A percentile compares a stretch with the other conserved stretches of the same genome.
These are phyloP conservation scores for Gallinago jamesoni DNA, from an alignment of 2,113 vertebrate species.

Conservation along the genomic window DNA sequence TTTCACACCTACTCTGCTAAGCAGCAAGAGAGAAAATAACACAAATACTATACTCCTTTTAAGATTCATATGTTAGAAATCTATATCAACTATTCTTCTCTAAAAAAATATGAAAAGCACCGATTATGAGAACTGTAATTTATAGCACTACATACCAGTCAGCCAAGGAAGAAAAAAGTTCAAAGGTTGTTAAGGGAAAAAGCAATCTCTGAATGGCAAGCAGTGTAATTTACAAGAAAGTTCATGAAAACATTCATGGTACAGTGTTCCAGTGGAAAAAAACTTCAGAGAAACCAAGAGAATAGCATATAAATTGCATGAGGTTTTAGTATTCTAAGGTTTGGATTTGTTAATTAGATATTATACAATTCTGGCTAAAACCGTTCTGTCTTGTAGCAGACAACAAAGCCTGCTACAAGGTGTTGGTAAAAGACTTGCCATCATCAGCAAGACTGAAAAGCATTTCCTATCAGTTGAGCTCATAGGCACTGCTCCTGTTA, in stretches of 20 bases:
- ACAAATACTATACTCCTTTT: not conserved
- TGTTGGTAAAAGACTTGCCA: not conserved
- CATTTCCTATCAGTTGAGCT: not conserved
- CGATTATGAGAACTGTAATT: not conserved
- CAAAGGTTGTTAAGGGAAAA: conserved; percentile 4
- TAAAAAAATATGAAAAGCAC: conserved; percentile 1
- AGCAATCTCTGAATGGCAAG: not conserved
- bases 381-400: not conserved
- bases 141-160: not conserved
- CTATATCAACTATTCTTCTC: not conserved
- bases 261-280: not conserved
- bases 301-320: not conserved
- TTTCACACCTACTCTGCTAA: not conserved
- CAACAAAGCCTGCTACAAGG: not conserved
- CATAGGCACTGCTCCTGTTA: not conserved
- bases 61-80: not conserved
- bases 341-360: not conserved
- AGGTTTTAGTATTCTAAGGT: not conserved
- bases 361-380: not conserved
- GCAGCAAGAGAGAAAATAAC: not conserved
- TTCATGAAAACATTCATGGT: not conserved
- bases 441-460: not conserved
- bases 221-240: conserved; percentile 3
- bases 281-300: not conserved
- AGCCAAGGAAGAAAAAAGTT: conserved; percentile 1